Percentiles rank a stretch among this genome's conserved stretches.
These are phyloP conservation scores for Poeciliopsis turrubarensis DNA, from an alignment of 2,113 vertebrate genomes.

Conservation along the genomic window DNA sequence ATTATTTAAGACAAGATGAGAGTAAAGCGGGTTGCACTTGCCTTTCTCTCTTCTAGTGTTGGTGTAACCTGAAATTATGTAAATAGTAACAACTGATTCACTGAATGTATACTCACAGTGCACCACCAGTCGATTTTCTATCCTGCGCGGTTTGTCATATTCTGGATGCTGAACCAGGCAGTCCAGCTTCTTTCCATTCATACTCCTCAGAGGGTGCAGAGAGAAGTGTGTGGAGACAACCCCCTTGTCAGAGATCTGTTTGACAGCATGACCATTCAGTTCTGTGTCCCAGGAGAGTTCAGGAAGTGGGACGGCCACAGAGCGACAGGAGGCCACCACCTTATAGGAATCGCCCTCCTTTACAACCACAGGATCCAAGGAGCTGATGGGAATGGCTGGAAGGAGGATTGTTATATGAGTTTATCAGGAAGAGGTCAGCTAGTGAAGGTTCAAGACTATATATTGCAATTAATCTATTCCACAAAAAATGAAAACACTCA, in stretches of 20 bases:
- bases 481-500: not conserved
- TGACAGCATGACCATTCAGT: conserved; percentile 76
- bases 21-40: no score
- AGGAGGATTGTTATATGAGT: not conserved
- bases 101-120: conserved; percentile 81
- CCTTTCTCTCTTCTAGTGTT: no score
- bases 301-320: conserved; percentile 83
- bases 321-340: conserved; percentile 85
- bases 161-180: conserved; percentile 88
- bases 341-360: conserved; percentile 84
- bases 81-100: no score
- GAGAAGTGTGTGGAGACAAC: conserved; percentile 83
- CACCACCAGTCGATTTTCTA: conserved; percentile 82
- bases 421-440: not conserved
- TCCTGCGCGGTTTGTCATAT: conserved; percentile 75
- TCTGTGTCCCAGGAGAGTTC: conserved; percentile 87
- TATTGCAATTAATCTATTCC: not conserved
- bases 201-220: conserved; percentile 85
- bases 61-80: not conserved
- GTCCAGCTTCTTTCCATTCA: conserved; percentile 88
- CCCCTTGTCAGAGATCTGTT: conserved; percentile 73
- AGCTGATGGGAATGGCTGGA: conserved; percentile 75
- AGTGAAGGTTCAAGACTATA: not conserved
- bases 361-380: conserved; percentile 68
- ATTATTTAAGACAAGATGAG: not conserved